phyloP scores from a whole-genome alignment of 2,888 invertebrate genomes.

The Watsonalla cultraria region DNA sequence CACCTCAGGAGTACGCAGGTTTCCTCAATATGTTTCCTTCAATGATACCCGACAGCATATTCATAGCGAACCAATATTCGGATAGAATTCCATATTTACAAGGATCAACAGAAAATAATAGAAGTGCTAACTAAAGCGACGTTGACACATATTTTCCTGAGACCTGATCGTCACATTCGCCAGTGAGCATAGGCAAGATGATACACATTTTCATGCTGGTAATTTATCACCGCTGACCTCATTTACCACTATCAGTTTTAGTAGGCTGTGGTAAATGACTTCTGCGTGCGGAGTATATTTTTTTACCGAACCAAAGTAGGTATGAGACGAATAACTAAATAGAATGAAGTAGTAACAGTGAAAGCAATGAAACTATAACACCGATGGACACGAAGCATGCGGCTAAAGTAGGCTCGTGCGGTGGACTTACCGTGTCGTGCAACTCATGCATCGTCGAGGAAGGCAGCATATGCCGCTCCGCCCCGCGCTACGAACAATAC shows the following conservation, averaged over 20 bases:
- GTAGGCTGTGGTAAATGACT: background rate
- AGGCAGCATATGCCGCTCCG: slow-evolving; percentile 75
- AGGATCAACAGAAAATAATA: background rate
- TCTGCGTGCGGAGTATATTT: too few relatives aligned
- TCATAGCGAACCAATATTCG: background rate
- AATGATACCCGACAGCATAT: background rate
- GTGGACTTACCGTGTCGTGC: slow-evolving; percentile 78
- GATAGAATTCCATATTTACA: background rate
- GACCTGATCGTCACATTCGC: background rate
- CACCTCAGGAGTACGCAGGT: background rate
- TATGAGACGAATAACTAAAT: background rate
- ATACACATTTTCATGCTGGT: background rate
- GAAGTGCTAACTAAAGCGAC: slow-evolving; percentile 7
- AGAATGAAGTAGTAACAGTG: slow-evolving; percentile 37
- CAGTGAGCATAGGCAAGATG: background rate
- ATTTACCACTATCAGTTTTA: background rate
- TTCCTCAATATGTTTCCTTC: background rate
- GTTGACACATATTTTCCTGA: background rate
- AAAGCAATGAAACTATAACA: slow-evolving; percentile 49
- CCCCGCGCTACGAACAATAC: slow-evolving; percentile 71
- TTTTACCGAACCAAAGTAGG: background rate
- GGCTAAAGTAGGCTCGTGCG: slow-evolving; percentile 17
- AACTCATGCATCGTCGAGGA: slow-evolving; percentile 79
- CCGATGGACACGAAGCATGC: slow-evolving; percentile 39
- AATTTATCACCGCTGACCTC: slow-evolving; percentile 7